Conservation (phyloP, 2,797 vertebrate genomes). For the Sebastolobus alascanus region DNA sequence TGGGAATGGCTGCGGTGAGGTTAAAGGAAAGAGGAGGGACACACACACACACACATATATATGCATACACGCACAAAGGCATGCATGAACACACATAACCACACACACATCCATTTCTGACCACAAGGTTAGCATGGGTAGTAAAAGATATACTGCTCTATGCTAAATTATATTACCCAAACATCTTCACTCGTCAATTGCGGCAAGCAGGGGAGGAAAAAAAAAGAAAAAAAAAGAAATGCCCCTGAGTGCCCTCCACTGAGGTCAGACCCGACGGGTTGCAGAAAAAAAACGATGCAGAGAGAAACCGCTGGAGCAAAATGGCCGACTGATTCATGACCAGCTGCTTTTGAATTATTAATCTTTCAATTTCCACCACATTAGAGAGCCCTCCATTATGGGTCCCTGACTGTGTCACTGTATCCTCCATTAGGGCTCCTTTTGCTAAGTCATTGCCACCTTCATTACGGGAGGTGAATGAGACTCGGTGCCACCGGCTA, state of each 20-base stretch:
- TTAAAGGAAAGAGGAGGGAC: conserved; percentile 50
- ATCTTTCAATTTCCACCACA: conserved; percentile 92
- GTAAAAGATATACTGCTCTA: conserved; percentile 56
- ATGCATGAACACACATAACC: conserved; percentile 32
- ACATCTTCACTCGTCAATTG: conserved; percentile 66
- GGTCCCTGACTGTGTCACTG: conserved; percentile 79
- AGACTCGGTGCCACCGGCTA: conserved; percentile 70
- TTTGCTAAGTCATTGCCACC: conserved; percentile 76
- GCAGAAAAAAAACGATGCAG: conserved; percentile 49
- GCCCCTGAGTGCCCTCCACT: conserved; percentile 57
- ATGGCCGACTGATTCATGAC: conserved; percentile 90
- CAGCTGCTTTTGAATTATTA: conserved; percentile 95
- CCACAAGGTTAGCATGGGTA: conserved; percentile 45
- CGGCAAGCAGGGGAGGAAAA: not conserved
- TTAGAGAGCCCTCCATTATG: conserved; percentile 88
- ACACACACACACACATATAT: conserved; percentile 5
- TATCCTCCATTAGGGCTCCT: conserved; percentile 78
- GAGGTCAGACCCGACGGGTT: conserved; percentile 70
- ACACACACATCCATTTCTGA: conserved; percentile 31
- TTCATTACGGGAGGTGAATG: conserved; percentile 73
- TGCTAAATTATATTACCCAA: conserved; percentile 56
- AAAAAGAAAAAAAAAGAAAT: not conserved
- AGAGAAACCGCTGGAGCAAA: conserved; percentile 73
- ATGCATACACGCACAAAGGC: conserved; percentile 14
- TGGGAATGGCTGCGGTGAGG: conserved; percentile 57